A percentile compares a stretch with the other conserved stretches of the same genome.
These are phyloP conservation scores for Leptinotarsa defecta DNA, from an alignment of 1,140 invertebrate genomes.

Conservation along the genomic window DNA sequence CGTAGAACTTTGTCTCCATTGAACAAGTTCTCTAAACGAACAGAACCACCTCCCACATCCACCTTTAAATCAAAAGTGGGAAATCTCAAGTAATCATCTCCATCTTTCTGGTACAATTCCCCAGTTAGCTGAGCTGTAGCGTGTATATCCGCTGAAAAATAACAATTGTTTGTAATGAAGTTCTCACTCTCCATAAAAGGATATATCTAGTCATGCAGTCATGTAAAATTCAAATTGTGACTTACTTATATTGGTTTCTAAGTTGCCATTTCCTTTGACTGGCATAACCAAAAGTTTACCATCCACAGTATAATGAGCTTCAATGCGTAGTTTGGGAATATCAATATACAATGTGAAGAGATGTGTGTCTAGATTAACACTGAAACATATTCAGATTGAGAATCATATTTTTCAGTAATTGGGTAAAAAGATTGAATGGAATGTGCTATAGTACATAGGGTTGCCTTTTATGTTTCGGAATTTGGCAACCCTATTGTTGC, in stretches of 20 bases:
- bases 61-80: conserved; percentile 61
- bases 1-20: conserved; percentile 63
- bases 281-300: conserved; percentile 65
- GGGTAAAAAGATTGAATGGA: no score
- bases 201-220: no score
- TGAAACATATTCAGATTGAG: conserved; percentile 42
- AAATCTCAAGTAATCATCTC: conserved; percentile 61
- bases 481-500: no score
- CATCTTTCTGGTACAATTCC: conserved; percentile 56
- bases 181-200: no score
- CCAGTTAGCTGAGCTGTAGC: conserved; percentile 60
- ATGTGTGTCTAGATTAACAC: conserved; percentile 58
- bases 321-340: conserved; percentile 62
- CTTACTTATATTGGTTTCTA: conserved; percentile 67
- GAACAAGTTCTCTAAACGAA: conserved; percentile 68
- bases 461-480: no score
- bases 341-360: conserved; percentile 60
- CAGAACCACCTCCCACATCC: conserved; percentile 61
- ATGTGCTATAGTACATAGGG: no score
- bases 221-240: conserved; percentile 26
- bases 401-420: no score
- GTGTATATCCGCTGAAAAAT: conserved; percentile 60
- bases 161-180: not conserved
- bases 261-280: conserved; percentile 64
- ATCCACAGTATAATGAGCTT: conserved; percentile 66